Base-by-base conservation (phyloP, 2,888 invertebrate species). In the Tetragnatha montana region DNA sequence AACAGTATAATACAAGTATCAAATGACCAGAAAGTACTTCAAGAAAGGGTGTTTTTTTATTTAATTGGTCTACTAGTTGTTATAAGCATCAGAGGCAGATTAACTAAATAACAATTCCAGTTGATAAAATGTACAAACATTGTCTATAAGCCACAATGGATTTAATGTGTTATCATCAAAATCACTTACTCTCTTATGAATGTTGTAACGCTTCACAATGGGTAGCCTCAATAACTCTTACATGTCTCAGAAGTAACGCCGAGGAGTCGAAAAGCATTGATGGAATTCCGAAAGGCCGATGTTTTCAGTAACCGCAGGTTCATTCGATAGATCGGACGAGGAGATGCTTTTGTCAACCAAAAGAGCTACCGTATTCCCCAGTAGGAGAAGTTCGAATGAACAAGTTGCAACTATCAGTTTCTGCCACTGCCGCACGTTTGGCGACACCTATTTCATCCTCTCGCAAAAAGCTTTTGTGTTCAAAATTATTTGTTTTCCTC, bases 361-460 rank as follows among this genome's bases (percentile, higher is more conserved):
- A 60, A 60, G 60, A 60, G 60, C 75, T 76, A 84, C 84, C 70
- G 76, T 84, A 47, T 35, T 22, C 51, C 73, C 22, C 73, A 51
- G 22, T 22, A 51, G 21, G 68, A n/a, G 69, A 69, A 83, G 49
- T 7, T 35, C 75, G 47, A 84, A 47, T 76, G 75, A 68, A 75
- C 17, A 14, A 74, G 50, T n/a, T n/a, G 19, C 69, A 84, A 17
- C 84, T 68, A 19, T 10, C n/a, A 68, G 76, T 84, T 76, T 84
- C 84, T 76, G 76, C 76, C 47, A 47, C 76, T 69, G n/a, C 76
- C 75, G 84, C 68, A 83, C 68, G 47, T 74, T 84, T 84, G 84
- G 84, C 84, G 84, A 84, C 69, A 76, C 68, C 76, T 84, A 76
- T 75, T 84, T 47, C 60, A 35, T 35, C 74, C 35, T 50, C 73